These are phyloP conservation scores for Melanophora roralis DNA, from an alignment of 2,888 invertebrate genomes.

Conservation along the genomic window DNA sequence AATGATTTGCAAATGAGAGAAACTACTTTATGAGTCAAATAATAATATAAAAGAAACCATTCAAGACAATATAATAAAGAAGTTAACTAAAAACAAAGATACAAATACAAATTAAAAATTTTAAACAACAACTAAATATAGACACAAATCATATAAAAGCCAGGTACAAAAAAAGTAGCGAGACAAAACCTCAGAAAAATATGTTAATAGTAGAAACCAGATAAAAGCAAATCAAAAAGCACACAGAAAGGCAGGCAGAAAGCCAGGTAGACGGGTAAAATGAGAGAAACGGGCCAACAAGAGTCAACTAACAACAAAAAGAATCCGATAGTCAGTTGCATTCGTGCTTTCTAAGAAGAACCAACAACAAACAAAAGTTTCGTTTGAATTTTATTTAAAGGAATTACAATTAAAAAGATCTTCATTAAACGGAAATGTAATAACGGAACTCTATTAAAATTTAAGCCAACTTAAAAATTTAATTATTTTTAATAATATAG, in stretches of 20 bases:
- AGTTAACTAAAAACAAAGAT: slow-evolving; percentile 50
- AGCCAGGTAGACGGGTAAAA: not conserved
- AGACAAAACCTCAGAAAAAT: slow-evolving; percentile 50
- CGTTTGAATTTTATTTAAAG: not conserved
- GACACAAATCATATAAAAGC: not conserved
- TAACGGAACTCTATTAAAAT: slow-evolving; percentile 11
- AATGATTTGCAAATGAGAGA: slow-evolving; percentile 34
- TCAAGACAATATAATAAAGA: slow-evolving; percentile 50
- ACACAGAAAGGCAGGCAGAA: slow-evolving; percentile 21
- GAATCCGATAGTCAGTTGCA: slow-evolving; percentile 58
- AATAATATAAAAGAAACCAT: slow-evolving; percentile 49
- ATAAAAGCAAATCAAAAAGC: slow-evolving; percentile 1
- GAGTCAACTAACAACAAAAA: slow-evolving; percentile 50
- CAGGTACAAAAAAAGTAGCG: slow-evolving; percentile 43
- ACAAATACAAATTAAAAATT: slow-evolving; percentile 20
- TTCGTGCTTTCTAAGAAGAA: slow-evolving; percentile 60
- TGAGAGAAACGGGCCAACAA: not conserved
- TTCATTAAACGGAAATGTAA: slow-evolving; percentile 23
- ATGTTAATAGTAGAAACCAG: slow-evolving; percentile 53
- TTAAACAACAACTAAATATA: slow-evolving; percentile 26
- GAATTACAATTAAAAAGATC: slow-evolving; percentile 2
- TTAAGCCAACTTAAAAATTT: not conserved
- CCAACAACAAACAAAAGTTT: slow-evolving; percentile 20
- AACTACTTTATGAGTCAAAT: slow-evolving; percentile 18
- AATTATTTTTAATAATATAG: not conserved